These are phyloP conservation scores for Nesoenas mayeri DNA, from an alignment of 2,113 vertebrate genomes.

Conservation along the genomic window DNA sequence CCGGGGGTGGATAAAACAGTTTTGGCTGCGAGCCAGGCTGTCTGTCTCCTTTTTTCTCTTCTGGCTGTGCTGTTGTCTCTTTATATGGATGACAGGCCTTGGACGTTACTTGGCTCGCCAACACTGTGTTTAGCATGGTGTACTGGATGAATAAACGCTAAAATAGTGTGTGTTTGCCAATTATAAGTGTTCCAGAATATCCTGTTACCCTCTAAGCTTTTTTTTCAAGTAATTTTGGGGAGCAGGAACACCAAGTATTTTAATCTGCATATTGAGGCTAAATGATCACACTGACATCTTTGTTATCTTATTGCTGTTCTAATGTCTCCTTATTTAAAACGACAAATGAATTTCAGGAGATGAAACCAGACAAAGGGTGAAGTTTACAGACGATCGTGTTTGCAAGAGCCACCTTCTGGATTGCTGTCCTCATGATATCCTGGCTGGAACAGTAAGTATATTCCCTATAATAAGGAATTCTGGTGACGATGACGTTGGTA, in stretches of 20 bases:
- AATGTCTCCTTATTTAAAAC: slow-evolving; percentile 81
- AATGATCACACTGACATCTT: not conserved
- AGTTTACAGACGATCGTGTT: slow-evolving; percentile 96
- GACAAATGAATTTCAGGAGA: slow-evolving; percentile 92
- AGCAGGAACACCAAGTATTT: slow-evolving; percentile 48
- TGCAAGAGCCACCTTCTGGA: slow-evolving; percentile 99
- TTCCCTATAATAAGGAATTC: not conserved
- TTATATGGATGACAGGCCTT: slow-evolving; percentile 60
- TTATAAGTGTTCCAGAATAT: slow-evolving; percentile 50
- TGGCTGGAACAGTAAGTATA: slow-evolving; percentile 93
- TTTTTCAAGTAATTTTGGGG: slow-evolving; percentile 32
- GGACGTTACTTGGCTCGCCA: slow-evolving; percentile 60
- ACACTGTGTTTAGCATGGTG: slow-evolving; percentile 51
- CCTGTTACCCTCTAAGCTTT: slow-evolving; percentile 20
- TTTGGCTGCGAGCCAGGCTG: slow-evolving; percentile 44
- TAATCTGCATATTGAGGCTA: slow-evolving; percentile 54
- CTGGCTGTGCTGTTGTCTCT: slow-evolving; percentile 61
- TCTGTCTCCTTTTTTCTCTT: slow-evolving; percentile 43
- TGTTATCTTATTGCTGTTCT: slow-evolving; percentile 1
- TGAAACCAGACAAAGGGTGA: slow-evolving; percentile 98
- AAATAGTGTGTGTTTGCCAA: slow-evolving; percentile 38
- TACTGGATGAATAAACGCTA: slow-evolving; percentile 45
- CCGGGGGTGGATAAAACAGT: not conserved
- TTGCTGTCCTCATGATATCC: slow-evolving; percentile 98
- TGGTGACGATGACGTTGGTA: not conserved